Conservation (phyloP, 2,113 vertebrate species). For the Stercorarius parasiticus region DNA sequence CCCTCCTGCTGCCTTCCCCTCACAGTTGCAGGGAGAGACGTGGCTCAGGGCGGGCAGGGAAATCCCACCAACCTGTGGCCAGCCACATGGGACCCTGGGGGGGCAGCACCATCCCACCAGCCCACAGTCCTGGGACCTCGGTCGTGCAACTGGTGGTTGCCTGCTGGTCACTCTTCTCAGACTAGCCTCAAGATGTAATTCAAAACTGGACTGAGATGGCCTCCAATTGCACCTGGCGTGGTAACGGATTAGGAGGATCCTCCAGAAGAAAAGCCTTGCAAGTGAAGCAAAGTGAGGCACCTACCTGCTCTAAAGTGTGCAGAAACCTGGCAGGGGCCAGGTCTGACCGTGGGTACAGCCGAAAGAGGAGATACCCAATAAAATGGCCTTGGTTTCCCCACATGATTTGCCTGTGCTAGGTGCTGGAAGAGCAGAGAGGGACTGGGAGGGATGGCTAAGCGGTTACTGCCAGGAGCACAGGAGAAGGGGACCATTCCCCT, state of each 20-base stretch:
- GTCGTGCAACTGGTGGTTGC: fast-evolving
- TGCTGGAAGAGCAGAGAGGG: background rate
- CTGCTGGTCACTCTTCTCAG: background rate
- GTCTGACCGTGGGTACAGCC: background rate
- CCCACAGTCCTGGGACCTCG: background rate
- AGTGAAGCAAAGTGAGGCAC: background rate
- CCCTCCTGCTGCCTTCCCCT: background rate
- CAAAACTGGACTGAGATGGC: background rate
- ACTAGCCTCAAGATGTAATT: background rate
- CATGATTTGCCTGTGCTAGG: background rate
- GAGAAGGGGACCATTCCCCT: background rate
- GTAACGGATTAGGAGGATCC: background rate
- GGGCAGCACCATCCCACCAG: background rate
- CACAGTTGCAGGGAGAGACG: background rate
- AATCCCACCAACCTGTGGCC: background rate
- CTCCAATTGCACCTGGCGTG: background rate
- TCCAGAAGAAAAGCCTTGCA: background rate
- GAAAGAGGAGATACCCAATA: background rate
- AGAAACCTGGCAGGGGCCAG: background rate
- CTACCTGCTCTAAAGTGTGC: background rate
- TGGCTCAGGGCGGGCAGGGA: background rate
- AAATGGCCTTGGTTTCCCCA: background rate
- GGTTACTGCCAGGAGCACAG: background rate
- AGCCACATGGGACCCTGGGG: fast-evolving
- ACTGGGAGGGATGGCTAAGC: fast-evolving